These are phyloP conservation scores for Vandiemenella viatica DNA, from an alignment of 2,888 invertebrate species.

Conservation along the genomic window DNA sequence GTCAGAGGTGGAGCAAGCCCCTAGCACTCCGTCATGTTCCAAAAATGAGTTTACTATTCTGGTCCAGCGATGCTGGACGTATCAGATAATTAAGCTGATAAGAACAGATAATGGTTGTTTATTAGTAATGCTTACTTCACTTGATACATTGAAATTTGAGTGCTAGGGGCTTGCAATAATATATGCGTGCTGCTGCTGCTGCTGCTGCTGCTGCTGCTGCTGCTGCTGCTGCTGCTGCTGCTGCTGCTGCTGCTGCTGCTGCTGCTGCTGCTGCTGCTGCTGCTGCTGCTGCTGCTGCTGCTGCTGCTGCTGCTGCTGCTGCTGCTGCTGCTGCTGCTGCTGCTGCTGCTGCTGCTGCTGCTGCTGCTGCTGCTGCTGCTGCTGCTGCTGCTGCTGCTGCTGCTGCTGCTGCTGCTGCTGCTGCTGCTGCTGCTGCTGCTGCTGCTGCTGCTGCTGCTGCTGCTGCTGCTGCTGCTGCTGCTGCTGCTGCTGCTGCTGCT, in stretches of 20 bases:
- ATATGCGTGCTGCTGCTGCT: slow-evolving; percentile 2
- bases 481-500: slow-evolving; percentile 1
- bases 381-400: slow-evolving; percentile 5
- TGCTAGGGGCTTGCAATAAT: too few species aligned
- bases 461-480: slow-evolving; percentile 1
- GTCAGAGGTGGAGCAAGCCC: too few species aligned
- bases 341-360: slow-evolving; percentile 5
- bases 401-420: slow-evolving; percentile 5
- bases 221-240: slow-evolving; percentile 5
- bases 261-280: slow-evolving; percentile 5
- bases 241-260: slow-evolving; percentile 5
- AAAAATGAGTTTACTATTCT: too few species aligned
- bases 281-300: slow-evolving; percentile 5
- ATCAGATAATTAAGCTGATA: too few species aligned
- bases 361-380: slow-evolving; percentile 5
- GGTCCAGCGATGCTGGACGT: too few species aligned
- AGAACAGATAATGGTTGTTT: too few species aligned
- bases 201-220: slow-evolving; percentile 5
- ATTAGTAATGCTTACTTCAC: too few species aligned
- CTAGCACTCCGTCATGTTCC: too few species aligned
- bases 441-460: slow-evolving; percentile 3
- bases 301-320: slow-evolving; percentile 5
- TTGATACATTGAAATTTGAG: too few species aligned
- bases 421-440: slow-evolving; percentile 5
- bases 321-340: slow-evolving; percentile 5